Base-by-base conservation (phyloP, 2,888 invertebrate genomes). In the Rhagonycha fulva region DNA sequence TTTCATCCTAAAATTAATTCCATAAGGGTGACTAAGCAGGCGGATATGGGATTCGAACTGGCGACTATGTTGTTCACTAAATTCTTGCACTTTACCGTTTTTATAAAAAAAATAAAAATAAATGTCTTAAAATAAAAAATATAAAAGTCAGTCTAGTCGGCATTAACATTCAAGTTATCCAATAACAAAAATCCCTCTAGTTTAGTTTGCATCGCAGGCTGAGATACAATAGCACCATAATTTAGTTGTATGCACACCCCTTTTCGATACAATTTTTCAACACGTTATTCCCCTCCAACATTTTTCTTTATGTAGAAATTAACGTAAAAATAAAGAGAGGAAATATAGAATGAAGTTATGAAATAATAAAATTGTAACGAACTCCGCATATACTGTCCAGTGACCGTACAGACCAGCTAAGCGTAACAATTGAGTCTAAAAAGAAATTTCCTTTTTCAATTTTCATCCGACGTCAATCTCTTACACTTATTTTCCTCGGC, bases 391-490 rank as follows among this genome's bases (percentile, higher is more conserved):
- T 78, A 74, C 75, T 76, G 84, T 83, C 84, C 84, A 83, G 84
- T 84, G 84, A 85, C 84, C 84, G 84, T 84, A 82, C 80, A 78
- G 84, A 75, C 83, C 86, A 85, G 85, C 86, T 84, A 85, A 82
- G 85, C 86, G 87, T 85, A 85, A 88, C 87, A 88, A 88, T 88
- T 85, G 87, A 87, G 87, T 88, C 87, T 86, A 84, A 87, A 87
- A 88, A 88, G 88, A 88, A 88, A 88, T 88, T 88, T 89, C 88
- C 88, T 88, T 87, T 88, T 88, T 88, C 88, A 88, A 88, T 88
- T 88, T 88, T 88, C 87, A 86, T 86, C 84, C 85, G 83, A 84
- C 85, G 86, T 87, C 87, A 87, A 87, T 87, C 86, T 86, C 86
- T 87, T 87, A 86, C 86, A 86, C 87, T 87, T 87, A 88, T 88